A percentile compares a stretch with the other conserved stretches of the same genome.
phyloP scores from a whole-genome alignment of 2,797 vertebrate genomes.

The Acestrorhynchus altus region DNA sequence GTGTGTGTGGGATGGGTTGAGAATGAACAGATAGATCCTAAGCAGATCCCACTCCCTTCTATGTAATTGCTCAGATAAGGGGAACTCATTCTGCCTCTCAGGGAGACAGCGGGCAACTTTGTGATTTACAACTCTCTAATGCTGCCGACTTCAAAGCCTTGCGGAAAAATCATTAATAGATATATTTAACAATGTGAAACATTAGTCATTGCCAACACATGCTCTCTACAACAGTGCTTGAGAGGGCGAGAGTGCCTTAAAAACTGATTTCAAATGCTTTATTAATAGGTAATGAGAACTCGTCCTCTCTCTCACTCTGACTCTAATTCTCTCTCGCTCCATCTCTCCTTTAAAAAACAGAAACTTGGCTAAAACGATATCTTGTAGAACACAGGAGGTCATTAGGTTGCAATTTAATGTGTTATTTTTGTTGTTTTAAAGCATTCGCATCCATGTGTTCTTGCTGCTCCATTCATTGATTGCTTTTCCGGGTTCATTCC shows the following conservation, averaged over 20 bases:
- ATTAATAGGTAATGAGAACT: conserved; percentile 61
- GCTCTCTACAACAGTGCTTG: conserved; percentile 47
- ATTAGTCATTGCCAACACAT: conserved; percentile 61
- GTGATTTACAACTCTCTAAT: conserved; percentile 77
- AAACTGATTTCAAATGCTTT: conserved; percentile 55
- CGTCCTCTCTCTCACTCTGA: conserved; percentile 8
- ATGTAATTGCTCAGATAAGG: conserved; percentile 79
- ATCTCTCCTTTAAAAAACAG: conserved; percentile 13
- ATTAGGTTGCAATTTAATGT: conserved; percentile 44
- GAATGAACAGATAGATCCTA: conserved; percentile 73
- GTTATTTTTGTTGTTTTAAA: conserved; percentile 23
- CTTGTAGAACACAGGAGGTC: conserved; percentile 38
- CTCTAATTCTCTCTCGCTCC: neutral
- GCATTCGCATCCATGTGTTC: conserved; percentile 2
- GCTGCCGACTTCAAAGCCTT: conserved; percentile 70
- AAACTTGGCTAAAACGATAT: conserved; percentile 44
- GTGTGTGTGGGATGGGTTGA: conserved; percentile 48
- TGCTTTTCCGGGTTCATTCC: neutral
- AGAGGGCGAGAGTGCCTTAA: conserved; percentile 38
- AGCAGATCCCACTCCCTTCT: conserved; percentile 71
- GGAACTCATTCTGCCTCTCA: conserved; percentile 73
- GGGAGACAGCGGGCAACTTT: conserved; percentile 69
- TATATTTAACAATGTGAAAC: conserved; percentile 63
- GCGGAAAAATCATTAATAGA: conserved; percentile 63
- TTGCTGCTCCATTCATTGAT: conserved; percentile 12